Evolutionary conservation across 2,113 vertebrate species (phyloP), one percentile per base, ranked within the genome.

Genomic region (Hippocampus comes): DNA sequence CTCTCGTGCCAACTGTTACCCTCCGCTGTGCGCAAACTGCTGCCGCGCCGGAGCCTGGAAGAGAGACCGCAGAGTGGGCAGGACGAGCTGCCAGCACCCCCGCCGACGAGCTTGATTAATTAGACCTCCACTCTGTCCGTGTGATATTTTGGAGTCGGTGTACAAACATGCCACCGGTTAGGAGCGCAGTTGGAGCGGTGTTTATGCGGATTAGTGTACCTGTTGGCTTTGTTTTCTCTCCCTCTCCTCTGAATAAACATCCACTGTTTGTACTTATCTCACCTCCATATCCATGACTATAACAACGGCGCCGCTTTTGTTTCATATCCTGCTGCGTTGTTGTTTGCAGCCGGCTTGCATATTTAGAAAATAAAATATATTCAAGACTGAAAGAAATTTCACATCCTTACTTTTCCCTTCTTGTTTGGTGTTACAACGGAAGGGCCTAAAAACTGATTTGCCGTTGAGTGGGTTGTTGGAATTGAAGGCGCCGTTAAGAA

Each of bases 51-150:
- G 67, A 76, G 81, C 74, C 74, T 51, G 66, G 41, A 71, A 80
- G 78, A 73, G 73, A 83, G 77, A 75, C 80, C 78, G 80, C 83
- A 71, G 78, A 77, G 78, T 48, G 65, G 63, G 55, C 71, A 74
- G 74, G 75, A 75, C 75, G 68, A 53, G 77, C 82, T 83, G 82
- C 82, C 82, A 82, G 83, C 56, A 63, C 70, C 70, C 86, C 85
- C 63, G 73, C 76, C 85, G 88, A 84, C 86, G 60, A 85, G 78
- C 76, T 80, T 87, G 85, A 88, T 87, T 90, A 90, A 90, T 87
- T 82, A 86, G 85, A 68, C 78, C 72, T 41, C 77, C 77, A 82
- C 77, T 80, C 77, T 80, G 84, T 87, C 79, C 81, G 85, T 83
- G 85, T 86, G 81, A 86, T 88, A 82, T 88, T 88, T 38, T 82